Percentiles rank a stretch among this genome's conserved stretches.
These are phyloP conservation scores for Protaetia brevitarsis DNA, from an alignment of 1,140 invertebrate species.

Conservation along the genomic window DNA sequence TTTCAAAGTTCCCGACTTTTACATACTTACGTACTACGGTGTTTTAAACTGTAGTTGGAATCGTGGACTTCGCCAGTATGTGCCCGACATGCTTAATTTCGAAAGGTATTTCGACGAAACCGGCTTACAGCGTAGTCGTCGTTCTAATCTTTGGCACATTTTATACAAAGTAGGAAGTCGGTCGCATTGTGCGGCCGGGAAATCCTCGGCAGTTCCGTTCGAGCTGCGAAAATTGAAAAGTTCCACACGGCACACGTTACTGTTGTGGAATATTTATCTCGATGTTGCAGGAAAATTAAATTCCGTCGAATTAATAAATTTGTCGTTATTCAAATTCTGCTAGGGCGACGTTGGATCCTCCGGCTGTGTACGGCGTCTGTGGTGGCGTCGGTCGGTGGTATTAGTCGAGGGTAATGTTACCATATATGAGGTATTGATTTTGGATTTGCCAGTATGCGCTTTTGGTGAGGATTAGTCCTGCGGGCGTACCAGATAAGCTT, in stretches of 20 bases:
- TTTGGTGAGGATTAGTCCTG: conserved; percentile 37
- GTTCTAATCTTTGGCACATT: conserved; percentile 11
- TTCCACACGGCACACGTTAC: conserved; percentile 23
- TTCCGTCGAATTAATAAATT: conserved; percentile 32
- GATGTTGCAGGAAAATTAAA: conserved; percentile 29
- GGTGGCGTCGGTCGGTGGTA: conserved; percentile 1
- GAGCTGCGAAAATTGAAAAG: conserved; percentile 28
- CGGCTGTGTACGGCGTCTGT: neutral
- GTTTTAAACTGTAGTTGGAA: neutral
- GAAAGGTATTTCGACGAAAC: neutral
- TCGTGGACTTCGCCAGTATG: neutral
- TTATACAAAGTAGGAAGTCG: neutral
- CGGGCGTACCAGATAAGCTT: conserved; percentile 36
- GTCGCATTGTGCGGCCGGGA: neutral
- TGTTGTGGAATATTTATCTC: conserved; percentile 29
- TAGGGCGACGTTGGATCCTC: too few relatives aligned
- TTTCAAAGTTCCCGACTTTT: neutral
- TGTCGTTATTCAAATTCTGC: conserved; percentile 20
- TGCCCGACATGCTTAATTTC: neutral
- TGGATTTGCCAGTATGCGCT: conserved; percentile 37
- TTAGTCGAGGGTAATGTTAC: conserved; percentile 24
- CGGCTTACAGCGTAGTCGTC: neutral
- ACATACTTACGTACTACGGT: neutral
- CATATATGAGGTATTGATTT: conserved; percentile 35
- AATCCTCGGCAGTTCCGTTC: neutral